These are phyloP conservation scores for Diadema setosum DNA, from an alignment of 35 echinoderm and acorn worm species.

Conservation along the genomic window DNA sequence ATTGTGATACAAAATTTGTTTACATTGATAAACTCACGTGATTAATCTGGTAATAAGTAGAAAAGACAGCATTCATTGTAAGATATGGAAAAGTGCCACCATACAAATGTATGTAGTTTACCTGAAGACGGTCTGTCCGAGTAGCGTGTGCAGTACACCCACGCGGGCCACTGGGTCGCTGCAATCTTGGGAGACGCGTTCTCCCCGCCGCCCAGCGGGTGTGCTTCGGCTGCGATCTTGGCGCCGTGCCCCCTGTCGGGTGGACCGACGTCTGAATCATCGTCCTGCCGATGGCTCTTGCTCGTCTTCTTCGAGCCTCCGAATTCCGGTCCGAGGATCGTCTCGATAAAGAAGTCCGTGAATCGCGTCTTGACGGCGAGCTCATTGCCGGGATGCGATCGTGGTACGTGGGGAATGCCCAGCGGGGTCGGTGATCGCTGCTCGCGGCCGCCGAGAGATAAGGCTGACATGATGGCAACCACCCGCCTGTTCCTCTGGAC, in stretches of 20 bases:
- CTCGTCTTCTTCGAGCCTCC: constrained; percentile 26
- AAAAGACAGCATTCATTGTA: too few species aligned
- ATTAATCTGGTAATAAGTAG: too few species aligned
- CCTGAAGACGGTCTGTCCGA: constrained; percentile 95
- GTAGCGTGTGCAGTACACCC: constrained; percentile 99
- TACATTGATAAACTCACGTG: too few species aligned
- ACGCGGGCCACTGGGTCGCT: constrained; percentile 71
- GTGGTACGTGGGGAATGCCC: not conserved
- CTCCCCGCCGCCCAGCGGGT: not conserved
- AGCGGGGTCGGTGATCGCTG: not conserved
- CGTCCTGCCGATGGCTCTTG: constrained; percentile 18
- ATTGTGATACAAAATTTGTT: too few species aligned
- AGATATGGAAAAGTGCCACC: too few species aligned
- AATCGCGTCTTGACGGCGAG: constrained; percentile 39
- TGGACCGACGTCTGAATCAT: constrained; percentile 8
- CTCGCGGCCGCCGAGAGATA: not conserved
- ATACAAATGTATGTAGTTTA: too few species aligned
- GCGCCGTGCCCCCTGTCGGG: constrained; percentile 3
- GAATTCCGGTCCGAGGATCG: constrained; percentile 91
- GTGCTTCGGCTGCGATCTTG: constrained; percentile 28
- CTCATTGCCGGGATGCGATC: constrained; percentile 11
- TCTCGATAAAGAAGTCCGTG: constrained; percentile 97
- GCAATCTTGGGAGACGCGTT: not conserved
- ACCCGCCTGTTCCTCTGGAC: not conserved
- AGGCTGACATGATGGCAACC: not conserved